Percentiles rank a stretch among this genome's conserved stretches.
These are phyloP conservation scores for Porphyrio hochstetteri DNA, from an alignment of 2,113 vertebrate genomes.

Conservation along the genomic window DNA sequence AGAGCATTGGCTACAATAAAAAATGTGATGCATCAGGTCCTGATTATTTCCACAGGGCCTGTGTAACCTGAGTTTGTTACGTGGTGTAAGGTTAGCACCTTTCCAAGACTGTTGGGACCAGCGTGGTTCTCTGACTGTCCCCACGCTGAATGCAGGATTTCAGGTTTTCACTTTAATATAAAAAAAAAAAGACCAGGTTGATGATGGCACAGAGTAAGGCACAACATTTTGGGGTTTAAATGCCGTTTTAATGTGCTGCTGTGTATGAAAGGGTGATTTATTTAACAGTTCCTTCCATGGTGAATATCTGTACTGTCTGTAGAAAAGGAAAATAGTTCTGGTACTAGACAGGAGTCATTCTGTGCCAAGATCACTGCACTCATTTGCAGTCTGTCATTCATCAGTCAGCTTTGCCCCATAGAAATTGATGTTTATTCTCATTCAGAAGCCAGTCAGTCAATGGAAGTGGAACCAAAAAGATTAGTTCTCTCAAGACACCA, in stretches of 20 bases:
- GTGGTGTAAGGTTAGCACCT: neutral
- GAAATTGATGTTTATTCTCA: neutral
- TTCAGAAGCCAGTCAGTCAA: neutral
- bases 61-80: neutral
- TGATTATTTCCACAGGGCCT: accelerated
- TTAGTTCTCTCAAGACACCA: neutral
- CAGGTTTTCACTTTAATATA: neutral
- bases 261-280: neutral
- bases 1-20: neutral
- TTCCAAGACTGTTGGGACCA: neutral
- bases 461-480: neutral
- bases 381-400: neutral
- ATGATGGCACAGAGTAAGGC: neutral
- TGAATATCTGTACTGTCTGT: neutral
- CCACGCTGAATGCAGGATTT: neutral
- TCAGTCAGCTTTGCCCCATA: neutral
- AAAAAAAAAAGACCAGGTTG: neutral
- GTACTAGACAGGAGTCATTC: neutral
- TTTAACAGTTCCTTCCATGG: neutral
- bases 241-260: neutral
- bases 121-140: neutral
- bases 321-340: neutral
- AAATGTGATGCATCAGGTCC: neutral
- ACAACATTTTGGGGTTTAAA: neutral
- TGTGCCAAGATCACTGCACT: neutral